Evolutionary conservation across 2,797 vertebrate species (phyloP).

Genomic region (Danio albolineatus): DNA sequence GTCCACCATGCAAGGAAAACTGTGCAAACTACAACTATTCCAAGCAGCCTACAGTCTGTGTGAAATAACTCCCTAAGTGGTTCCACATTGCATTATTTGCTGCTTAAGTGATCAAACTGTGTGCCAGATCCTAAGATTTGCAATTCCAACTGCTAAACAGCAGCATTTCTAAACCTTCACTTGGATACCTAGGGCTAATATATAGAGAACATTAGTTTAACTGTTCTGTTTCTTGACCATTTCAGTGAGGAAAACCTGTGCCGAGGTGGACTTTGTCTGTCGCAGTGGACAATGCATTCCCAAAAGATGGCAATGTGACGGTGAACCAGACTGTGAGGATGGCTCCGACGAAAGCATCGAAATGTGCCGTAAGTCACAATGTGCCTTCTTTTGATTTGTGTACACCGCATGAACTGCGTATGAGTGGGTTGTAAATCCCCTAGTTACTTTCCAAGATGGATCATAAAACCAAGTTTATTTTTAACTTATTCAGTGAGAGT

Average conservation of each 20-base stretch:
- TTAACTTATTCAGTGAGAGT: neutral
- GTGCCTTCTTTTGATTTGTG: neutral
- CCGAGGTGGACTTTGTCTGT: constrained; percentile 89
- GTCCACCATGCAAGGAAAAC: no score
- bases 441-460: neutral
- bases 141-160: neutral
- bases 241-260: constrained; percentile 92
- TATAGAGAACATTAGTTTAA: neutral
- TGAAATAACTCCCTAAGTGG: neutral
- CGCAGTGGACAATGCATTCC: constrained; percentile 93
- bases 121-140: neutral
- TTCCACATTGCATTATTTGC: neutral
- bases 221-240: neutral
- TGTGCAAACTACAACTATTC: no score
- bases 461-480: constrained; percentile 7
- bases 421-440: neutral
- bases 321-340: constrained; percentile 95
- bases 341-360: constrained; percentile 90
- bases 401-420: neutral
- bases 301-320: constrained; percentile 95
- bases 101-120: neutral
- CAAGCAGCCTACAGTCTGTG: neutral
- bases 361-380: constrained; percentile 89
- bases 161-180: neutral
- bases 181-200: neutral